These are phyloP conservation scores for Sclerurus mexicanus DNA, from an alignment of 2,113 vertebrate genomes.

Conservation along the genomic window DNA sequence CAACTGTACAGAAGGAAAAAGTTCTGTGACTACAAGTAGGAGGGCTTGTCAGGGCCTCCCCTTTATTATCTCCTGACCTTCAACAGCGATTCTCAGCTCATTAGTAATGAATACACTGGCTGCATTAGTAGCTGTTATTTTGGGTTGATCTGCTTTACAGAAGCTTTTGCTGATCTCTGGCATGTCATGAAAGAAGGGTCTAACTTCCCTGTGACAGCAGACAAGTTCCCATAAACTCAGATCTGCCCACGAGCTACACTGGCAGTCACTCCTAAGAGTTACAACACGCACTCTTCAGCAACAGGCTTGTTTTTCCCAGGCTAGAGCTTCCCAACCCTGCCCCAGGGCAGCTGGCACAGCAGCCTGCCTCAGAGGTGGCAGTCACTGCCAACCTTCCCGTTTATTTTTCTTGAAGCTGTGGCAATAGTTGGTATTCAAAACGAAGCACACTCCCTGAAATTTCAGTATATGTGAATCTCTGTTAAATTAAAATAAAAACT, in stretches of 20 bases:
- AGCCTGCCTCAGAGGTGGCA: background rate
- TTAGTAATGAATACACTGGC: conserved; percentile 9
- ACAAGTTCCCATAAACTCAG: background rate
- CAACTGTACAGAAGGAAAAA: background rate
- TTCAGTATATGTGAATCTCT: background rate
- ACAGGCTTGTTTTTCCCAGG: conserved; percentile 28
- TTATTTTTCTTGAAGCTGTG: background rate
- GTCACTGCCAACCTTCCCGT: background rate
- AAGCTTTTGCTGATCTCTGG: conserved; percentile 46
- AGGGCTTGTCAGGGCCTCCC: background rate
- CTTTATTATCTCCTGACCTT: background rate
- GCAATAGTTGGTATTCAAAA: background rate
- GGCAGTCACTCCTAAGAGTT: background rate
- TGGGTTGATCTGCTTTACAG: conserved; percentile 54
- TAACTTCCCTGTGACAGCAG: background rate
- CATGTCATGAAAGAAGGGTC: conserved; percentile 11
- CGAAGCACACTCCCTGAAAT: background rate
- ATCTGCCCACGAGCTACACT: background rate
- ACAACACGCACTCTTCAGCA: background rate
- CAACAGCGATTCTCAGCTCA: conserved; percentile 17
- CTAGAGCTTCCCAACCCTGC: background rate
- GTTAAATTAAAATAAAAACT: background rate
- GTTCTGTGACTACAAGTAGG: background rate
- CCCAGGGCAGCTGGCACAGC: background rate
- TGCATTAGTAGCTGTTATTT: conserved; percentile 48